Evolutionary conservation across 2,113 vertebrate genomes (phyloP).

Genomic region (Dryoscopus gambensis): DNA sequence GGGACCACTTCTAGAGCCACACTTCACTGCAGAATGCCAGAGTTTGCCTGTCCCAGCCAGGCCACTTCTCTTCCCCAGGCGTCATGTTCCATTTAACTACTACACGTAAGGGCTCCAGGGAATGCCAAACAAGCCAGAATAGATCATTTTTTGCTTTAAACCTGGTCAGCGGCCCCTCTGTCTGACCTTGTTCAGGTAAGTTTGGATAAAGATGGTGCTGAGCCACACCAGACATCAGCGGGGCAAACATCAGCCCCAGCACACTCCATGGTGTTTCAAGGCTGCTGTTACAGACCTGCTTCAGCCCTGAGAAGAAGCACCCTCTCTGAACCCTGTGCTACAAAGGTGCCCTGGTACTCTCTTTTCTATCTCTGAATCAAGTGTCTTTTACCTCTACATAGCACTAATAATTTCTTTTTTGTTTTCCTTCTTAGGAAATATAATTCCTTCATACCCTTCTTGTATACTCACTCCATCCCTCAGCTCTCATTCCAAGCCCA

Average conservation of each 20-base stretch:
- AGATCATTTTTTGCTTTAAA: background rate
- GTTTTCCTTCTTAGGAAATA: background rate
- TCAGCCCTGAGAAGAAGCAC: background rate
- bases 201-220: background rate
- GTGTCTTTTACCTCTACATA: background rate
- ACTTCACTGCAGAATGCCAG: background rate
- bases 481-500: background rate
- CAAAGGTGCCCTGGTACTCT: background rate
- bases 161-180: background rate
- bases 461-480: background rate
- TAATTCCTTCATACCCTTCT: background rate
- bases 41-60: background rate
- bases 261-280: background rate
- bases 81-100: background rate
- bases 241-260: background rate
- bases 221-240: background rate
- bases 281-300: background rate
- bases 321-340: background rate
- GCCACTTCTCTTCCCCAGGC: background rate
- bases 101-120: background rate
- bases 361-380: background rate
- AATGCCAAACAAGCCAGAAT: background rate
- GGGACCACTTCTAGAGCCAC: background rate
- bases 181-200: background rate
- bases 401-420: background rate